Base-by-base conservation (phyloP, 2,888 invertebrate genomes). In the Latheticus oryzae region DNA sequence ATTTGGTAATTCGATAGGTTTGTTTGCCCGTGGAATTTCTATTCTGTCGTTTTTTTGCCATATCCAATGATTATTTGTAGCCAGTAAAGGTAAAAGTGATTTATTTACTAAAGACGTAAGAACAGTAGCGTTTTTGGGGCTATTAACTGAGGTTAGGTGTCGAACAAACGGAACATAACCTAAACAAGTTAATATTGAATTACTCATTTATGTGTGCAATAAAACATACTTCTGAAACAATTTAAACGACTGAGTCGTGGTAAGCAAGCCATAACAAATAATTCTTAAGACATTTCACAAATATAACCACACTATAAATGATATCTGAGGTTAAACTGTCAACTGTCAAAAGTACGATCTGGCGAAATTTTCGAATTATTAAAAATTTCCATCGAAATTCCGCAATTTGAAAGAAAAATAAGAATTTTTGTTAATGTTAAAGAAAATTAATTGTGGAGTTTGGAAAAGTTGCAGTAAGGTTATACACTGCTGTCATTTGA, bases 41-140 rank as follows among this genome's bases (percentile, higher is more conserved):
- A 77, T 63, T 54, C 64, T 63, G 11, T 72, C 64, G 48, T 72
- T 70, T 61, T 73, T 65, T 53, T 71, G 70, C 58, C 70, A 76
- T 45, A 76, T 73, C 76, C 76, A 76, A 26, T 69, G 62, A 60
- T 73, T 72, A 9, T 60, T 42, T 30, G 13, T 55, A n/a, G n/a
- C n/a, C n/a, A n/a, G n/a, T n/a, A n/a, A n/a, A n/a, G n/a, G n/a
- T n/a, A n/a, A n/a, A n/a, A n/a, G n/a, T n/a, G n/a, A n/a, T n/a
- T n/a, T 32, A 47, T 5, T 37, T 3, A 42, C 26, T 5, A 19
- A 43, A 9, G 54, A 38, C 2, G 32, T 0, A 7, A 23, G 16
- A 21, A 15, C 26, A 2, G 35, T 5, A 5, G 28, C 12, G 13
- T 13, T n/a, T n/a, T n/a, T 4, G 16, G 42, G 32, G 12, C 12